Conservation (phyloP, 1,140 invertebrate species). For the Platyura marginata region DNA sequence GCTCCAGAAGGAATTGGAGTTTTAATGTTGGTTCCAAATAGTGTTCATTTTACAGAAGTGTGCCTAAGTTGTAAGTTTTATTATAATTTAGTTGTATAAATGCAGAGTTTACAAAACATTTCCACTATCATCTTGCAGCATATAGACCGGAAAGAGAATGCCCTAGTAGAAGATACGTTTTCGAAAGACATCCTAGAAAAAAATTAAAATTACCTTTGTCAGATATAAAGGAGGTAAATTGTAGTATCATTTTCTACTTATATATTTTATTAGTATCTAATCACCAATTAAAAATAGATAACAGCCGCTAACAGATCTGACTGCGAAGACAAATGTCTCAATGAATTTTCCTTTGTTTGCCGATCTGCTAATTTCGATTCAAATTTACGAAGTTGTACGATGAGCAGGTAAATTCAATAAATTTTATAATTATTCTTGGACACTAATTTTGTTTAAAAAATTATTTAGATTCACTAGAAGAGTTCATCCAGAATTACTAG, state of each 20-base stretch:
- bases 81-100: not conserved
- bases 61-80: slow-evolving; percentile 66
- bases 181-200: slow-evolving; percentile 68
- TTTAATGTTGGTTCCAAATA: slow-evolving; percentile 66
- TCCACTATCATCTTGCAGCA: slow-evolving; percentile 31
- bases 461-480: slow-evolving; percentile 53
- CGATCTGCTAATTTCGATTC: slow-evolving; percentile 69
- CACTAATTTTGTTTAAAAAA: not conserved
- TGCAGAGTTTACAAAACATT: not conserved
- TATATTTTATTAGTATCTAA: too few relatives aligned
- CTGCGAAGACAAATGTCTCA: slow-evolving; percentile 77
- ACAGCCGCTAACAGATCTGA: slow-evolving; percentile 66
- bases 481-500: slow-evolving; percentile 63
- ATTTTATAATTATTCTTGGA: too few relatives aligned
- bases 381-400: slow-evolving; percentile 49
- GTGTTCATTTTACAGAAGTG: slow-evolving; percentile 76
- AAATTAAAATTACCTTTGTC: slow-evolving; percentile 56
- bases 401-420: slow-evolving; percentile 39
- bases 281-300: too few relatives aligned
- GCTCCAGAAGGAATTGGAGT: slow-evolving; percentile 71
- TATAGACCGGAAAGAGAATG: slow-evolving; percentile 71
- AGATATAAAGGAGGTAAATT: slow-evolving; percentile 50
- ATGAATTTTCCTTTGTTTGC: slow-evolving; percentile 74
- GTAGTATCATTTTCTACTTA: too few relatives aligned
- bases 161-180: slow-evolving; percentile 67